Evolutionary conservation across 2,113 vertebrate species (phyloP), one percentile per base, ranked within the genome.

Genomic region (Eubucco bourcierii): DNA sequence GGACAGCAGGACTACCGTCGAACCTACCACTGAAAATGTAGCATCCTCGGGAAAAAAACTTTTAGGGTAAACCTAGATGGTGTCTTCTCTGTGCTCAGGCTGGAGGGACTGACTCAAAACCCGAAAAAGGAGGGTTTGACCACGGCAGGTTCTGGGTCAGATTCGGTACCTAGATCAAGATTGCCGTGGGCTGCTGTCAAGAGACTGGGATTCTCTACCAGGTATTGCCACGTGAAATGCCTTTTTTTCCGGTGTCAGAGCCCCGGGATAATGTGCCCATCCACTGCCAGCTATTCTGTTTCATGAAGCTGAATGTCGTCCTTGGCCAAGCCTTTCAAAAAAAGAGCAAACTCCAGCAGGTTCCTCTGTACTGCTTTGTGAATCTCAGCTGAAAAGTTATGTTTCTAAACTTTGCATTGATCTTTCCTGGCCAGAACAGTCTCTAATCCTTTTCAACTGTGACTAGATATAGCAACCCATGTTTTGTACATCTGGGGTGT

Each of bases 271-370:
- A 50, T 0, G 60, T 12, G 41, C 18, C 34, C 18, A 6, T 28
- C 31, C 1, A 3, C 46, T 70, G 75, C 27, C 63, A 14, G 29
- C 63, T 29, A 1, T 34, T 68, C 50, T 24, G 34, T n/a, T 53
- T 28, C 3, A 0, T 0, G 1, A 21, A 31, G 13, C 8, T 56
- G 41, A 17, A 63, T 0, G 2, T 14, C 6, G 10, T 34, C 33
- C 12, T 27, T 0, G 2, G 29, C 18, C 19, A 9, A 9, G 29
- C 12, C 59, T 65, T 50, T 25, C 3, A 7, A 31, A 50, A 20
- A 37, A 34, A 5, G 10, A 56, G 3, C 19, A 34, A 21, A 52
- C 21, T 1, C 6, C 52, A 47, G 9, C 20, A 27, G 11, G 16
- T 91, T 14, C 24, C 7, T 15, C 47, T 19, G 14, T 71, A 3